Evolutionary conservation across 2,888 invertebrate species (phyloP), one percentile per base, ranked within the genome.

Genomic region (Drosophila neotestacea): DNA sequence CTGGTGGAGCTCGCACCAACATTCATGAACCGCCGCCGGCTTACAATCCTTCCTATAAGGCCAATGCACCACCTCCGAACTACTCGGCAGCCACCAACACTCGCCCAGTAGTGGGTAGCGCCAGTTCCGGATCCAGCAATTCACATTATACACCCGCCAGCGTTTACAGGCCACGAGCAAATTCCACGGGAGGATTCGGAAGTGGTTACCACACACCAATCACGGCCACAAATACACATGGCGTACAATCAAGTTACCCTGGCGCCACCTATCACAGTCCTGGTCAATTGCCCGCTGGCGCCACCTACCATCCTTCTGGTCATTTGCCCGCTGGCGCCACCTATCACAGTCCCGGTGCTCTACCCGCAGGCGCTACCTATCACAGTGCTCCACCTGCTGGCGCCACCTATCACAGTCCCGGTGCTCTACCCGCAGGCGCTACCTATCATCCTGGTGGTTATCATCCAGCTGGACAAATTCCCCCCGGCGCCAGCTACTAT

Each of bases 21-120:
- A 67, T 92, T 0, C 71, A 92, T 51, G 91, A 92, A 54, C 82
- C 81, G 27, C 88, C 92, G 27, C 92, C 92, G n/a, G 84, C 91
- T 10, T 90, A 91, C 59, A 90, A 86, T 68, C 90, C 88, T 0
- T 28, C 66, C 1, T 91, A 90, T 63, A 88, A 88, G 48, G 76
- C 90, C 52, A 89, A 74, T 36, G 88, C 88, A 0, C 85, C 90
- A 13, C 90, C 91, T 16, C 90, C 92, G 3, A 91, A 78, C 42
- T 90, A 91, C 44, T 65, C 87, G 10, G 79, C 91, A 1, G 81
- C 90, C 13, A 88, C 77, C 30, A 64, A 69, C 4, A n/a, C 73
- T 3, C 73, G 82, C 0, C 73, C 77, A 0, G 82, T 60, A 1
- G 60, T 65, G 0, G 69, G 52, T 13, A 36, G 6, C 28, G 28